These are phyloP conservation scores for Andrena cerasifolii DNA, from an alignment of 1,140 invertebrate species.

Conservation along the genomic window DNA sequence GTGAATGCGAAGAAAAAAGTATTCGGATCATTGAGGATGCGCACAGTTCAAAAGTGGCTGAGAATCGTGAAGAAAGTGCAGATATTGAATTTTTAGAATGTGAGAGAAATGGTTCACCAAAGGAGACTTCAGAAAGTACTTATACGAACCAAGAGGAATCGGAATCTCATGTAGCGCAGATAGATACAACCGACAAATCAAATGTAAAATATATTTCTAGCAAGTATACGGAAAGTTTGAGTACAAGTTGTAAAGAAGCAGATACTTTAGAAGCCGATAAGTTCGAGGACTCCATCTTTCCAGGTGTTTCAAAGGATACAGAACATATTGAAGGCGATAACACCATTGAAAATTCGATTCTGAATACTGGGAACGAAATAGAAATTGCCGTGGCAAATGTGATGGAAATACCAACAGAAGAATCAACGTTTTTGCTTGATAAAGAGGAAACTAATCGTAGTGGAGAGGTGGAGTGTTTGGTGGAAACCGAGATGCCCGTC, in stretches of 20 bases:
- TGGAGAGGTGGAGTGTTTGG: background rate
- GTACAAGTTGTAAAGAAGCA: background rate
- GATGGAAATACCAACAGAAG: background rate
- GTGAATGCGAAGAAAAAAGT: background rate
- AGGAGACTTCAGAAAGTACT: background rate
- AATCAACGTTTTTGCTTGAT: background rate
- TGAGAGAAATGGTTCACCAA: background rate
- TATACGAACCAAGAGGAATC: background rate
- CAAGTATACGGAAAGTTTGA: background rate
- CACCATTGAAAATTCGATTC: background rate
- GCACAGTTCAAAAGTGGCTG: too few relatives aligned
- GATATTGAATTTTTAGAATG: background rate
- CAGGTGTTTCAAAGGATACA: background rate
- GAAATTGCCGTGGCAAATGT: background rate
- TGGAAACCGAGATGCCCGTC: conserved; percentile 6
- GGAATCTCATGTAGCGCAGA: conserved; percentile 11
- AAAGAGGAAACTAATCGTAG: background rate
- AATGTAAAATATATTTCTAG: background rate
- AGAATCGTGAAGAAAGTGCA: background rate
- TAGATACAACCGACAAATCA: background rate
- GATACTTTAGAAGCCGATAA: background rate
- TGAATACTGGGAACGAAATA: background rate
- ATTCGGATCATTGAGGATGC: background rate
- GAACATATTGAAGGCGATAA: background rate
- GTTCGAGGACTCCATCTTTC: background rate